Conservation (phyloP, 1,140 invertebrate species). For the Zophobas morio region DNA sequence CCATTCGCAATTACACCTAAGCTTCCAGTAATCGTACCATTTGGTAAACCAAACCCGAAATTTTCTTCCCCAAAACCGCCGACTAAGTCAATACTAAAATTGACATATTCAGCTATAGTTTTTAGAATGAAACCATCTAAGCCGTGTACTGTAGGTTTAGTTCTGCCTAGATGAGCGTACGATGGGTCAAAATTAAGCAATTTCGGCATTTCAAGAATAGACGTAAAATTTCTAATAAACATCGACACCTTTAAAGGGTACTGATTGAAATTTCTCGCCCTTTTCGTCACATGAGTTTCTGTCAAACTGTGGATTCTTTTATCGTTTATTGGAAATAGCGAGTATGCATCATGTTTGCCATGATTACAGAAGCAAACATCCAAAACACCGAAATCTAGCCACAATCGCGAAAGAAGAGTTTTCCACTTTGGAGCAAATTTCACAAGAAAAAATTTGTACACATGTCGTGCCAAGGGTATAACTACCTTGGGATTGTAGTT, state of each 20-base stretch:
- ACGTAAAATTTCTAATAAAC: slow-evolving; percentile 61
- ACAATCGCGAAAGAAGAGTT: background rate
- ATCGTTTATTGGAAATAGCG: background rate
- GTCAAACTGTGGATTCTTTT: background rate
- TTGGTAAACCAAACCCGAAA: slow-evolving; percentile 51
- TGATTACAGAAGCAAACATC: background rate
- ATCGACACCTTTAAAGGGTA: slow-evolving; percentile 60
- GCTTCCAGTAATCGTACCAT: slow-evolving; percentile 65
- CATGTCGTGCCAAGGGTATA: background rate
- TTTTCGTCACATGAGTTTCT: background rate
- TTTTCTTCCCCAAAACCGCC: slow-evolving; percentile 60
- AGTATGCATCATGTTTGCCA: background rate
- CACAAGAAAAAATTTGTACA: slow-evolving; percentile 6
- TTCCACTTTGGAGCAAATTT: too few species aligned
- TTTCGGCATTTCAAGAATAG: slow-evolving; percentile 45
- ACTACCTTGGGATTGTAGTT: background rate
- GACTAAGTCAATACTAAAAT: slow-evolving; percentile 63
- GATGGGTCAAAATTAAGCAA: slow-evolving; percentile 29
- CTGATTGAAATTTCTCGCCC: background rate
- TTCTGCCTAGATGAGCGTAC: slow-evolving; percentile 14
- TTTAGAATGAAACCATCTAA: slow-evolving; percentile 64
- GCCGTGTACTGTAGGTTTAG: slow-evolving; percentile 46
- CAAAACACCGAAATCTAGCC: background rate
- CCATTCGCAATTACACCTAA: slow-evolving; percentile 64
- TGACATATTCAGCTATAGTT: slow-evolving; percentile 63